Evolutionary conservation across 2,888 invertebrate species (phyloP), one percentile per base, ranked within the genome.

Genomic region (Chouioia cunea): DNA sequence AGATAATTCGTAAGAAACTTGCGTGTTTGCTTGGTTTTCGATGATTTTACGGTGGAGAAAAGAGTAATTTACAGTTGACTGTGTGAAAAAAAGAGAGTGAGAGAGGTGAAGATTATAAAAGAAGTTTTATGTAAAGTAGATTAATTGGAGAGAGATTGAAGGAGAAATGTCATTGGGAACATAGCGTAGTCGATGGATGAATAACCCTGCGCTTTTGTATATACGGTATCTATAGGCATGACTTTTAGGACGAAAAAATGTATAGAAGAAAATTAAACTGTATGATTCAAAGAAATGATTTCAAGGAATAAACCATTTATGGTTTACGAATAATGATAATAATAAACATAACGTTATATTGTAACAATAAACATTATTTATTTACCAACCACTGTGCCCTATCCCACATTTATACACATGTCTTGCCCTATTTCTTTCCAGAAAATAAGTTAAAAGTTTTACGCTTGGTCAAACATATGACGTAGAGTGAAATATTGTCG

Each of bases 271-370:
- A 76, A 75, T 75, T 75, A 75, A 77, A 76, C 77, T 82, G 81
- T 82, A 82, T 79, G 76, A 79, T 82, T 81, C 75, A 76, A 36
- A 36, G 10, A 77, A 78, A 74, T 77, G 77, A 75, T 76, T 76
- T 71, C 52, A 75, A 76, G 59, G 65, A 69, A 59, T 62, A 58
- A 79, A 79, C 65, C 77, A 77, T 82, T 79, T 80, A 79, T 81
- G 81, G 80, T 83, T 82, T 78, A 83, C 75, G 78, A 80, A 78
- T 79, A 79, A 81, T 75, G 76, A 77, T 81, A 79, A 80, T 77
- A 82, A 84, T 83, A 83, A 83, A 83, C 78, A 81, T 80, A 79
- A 79, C 76, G 80, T 83, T 83, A 83, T 83, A 84, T 83, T 84
- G 81, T 83, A 83, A 57, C 63, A 53, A 58, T 22, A 50, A 52